Evolutionary conservation across 2,113 vertebrate genomes (phyloP), one percentile per base, ranked within the genome.

Genomic region (Istiophorus platypterus): DNA sequence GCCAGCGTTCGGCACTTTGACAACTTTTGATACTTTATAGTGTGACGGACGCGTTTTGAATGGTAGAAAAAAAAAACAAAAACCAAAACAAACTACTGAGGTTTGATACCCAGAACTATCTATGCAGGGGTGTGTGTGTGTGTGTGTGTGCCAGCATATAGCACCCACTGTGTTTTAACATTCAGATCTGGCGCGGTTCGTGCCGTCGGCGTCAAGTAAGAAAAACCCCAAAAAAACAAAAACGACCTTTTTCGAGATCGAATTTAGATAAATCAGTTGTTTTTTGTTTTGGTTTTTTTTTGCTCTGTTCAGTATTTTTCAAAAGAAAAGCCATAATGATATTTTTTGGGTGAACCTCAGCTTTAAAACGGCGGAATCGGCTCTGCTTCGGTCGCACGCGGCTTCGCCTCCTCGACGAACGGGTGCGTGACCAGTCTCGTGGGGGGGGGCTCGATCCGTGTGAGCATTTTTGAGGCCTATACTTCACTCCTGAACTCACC

Each of bases 401-500:
- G 73, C 57, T 71, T 27, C 74, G 80, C 88, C 92, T 91, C 93
- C 85, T 81, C n/a, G n/a, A n/a, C n/a, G n/a, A n/a, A n/a, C n/a
- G n/a, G n/a, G n/a, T n/a, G n/a, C n/a, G n/a, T n/a, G n/a, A n/a
- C n/a, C n/a, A n/a, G n/a, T n/a, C n/a, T n/a, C n/a, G n/a, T n/a
- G n/a, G n/a, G n/a, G n/a, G 86, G 65, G 85, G 63, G 37, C 37
- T 41, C 15, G 45, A 65, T 20, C 26, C 24, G 0, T 68, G 47
- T 72, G 91, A 95, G 93, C 95, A 94, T 91, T 91, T 91, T 92
- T 88, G 90, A 92, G 93, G 91, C 95, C 94, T 92, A 95, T 96
- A 96, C 96, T 97, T 96, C 96, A 96, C 96, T 97, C 95, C 96
- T 96, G 93, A 66, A 71, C 67, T 70, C 79, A 77, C 64, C 84